Evolutionary conservation across 2,888 invertebrate genomes (phyloP).

Genomic region (Ochropacha duplaris): DNA sequence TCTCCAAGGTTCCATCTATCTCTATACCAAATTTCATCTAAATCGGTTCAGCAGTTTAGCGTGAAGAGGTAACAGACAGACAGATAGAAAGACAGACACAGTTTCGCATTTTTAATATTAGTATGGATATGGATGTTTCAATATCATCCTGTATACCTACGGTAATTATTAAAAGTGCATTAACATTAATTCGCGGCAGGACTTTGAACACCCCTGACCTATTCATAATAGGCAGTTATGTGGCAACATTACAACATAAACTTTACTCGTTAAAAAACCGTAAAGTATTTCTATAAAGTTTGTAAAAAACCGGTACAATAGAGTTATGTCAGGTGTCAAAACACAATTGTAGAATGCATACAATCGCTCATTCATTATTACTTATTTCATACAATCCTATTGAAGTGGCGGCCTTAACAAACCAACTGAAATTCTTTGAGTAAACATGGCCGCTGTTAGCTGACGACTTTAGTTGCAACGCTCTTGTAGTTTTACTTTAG

Average conservation of each 20-base stretch:
- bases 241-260: not conserved
- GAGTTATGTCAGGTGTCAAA: conserved; percentile 1
- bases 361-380: conserved; percentile 11
- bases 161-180: not conserved
- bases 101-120: too few species aligned
- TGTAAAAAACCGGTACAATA: not conserved
- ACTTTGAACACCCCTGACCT: not conserved
- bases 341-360: conserved; percentile 3
- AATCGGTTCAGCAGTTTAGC: too few species aligned
- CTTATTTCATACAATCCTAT: conserved; percentile 16
- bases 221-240: not conserved
- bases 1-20: too few species aligned
- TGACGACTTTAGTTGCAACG: conserved; percentile 11
- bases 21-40: too few species aligned
- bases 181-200: not conserved
- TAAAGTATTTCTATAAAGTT: not conserved
- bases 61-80: too few species aligned
- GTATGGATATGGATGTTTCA: too few species aligned
- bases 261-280: not conserved
- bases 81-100: too few species aligned
- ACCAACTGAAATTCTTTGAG: conserved; percentile 18
- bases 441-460: conserved; percentile 17
- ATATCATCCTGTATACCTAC: too few species aligned
- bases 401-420: conserved; percentile 10
- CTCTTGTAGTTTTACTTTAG: not conserved